Percentiles rank a stretch among this genome's conserved stretches.
These are phyloP conservation scores for Apotomis capreana DNA, from an alignment of 2,888 invertebrate genomes.

Conservation along the genomic window DNA sequence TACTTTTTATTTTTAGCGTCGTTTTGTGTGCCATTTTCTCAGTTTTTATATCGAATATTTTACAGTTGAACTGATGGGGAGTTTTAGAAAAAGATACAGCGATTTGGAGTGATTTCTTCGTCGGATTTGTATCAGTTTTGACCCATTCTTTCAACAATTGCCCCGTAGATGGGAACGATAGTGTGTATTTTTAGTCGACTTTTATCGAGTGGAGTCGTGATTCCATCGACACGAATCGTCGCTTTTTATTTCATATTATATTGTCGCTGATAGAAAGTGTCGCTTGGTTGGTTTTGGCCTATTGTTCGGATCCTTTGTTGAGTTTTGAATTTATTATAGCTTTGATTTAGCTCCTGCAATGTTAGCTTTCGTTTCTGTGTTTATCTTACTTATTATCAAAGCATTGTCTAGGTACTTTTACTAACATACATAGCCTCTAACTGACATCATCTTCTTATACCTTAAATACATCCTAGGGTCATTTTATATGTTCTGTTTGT, in stretches of 20 bases:
- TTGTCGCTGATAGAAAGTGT: conserved; percentile 67
- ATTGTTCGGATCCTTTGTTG: conserved; percentile 40
- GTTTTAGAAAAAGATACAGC: conserved; percentile 34
- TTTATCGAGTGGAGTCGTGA: conserved; percentile 64
- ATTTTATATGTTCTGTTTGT: too few species aligned
- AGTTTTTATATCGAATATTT: not conserved
- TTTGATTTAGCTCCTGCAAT: conserved; percentile 26
- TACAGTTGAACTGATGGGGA: not conserved
- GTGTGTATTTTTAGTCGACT: conserved; percentile 44
- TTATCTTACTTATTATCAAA: conserved; percentile 30
- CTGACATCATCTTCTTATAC: too few species aligned
- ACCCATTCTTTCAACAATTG: conserved; percentile 39
- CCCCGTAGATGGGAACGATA: conserved; percentile 34
- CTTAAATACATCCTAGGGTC: too few species aligned
- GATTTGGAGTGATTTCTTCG: conserved; percentile 31
- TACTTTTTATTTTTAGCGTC: conserved; percentile 4
- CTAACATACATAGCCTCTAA: not conserved
- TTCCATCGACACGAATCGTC: conserved; percentile 62
- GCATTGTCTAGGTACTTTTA: conserved; percentile 11
- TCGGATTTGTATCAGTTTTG: conserved; percentile 37
- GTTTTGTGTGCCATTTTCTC: conserved; percentile 19
- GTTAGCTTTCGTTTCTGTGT: conserved; percentile 28
- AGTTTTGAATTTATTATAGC: conserved; percentile 30
- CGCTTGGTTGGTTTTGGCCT: conserved; percentile 63
- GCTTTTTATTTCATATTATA: conserved; percentile 63